A percentile compares a stretch with the other conserved stretches of the same genome.
Evolutionary conservation across 2,888 invertebrate species (phyloP).

Genomic region (Agrotis puta): DNA sequence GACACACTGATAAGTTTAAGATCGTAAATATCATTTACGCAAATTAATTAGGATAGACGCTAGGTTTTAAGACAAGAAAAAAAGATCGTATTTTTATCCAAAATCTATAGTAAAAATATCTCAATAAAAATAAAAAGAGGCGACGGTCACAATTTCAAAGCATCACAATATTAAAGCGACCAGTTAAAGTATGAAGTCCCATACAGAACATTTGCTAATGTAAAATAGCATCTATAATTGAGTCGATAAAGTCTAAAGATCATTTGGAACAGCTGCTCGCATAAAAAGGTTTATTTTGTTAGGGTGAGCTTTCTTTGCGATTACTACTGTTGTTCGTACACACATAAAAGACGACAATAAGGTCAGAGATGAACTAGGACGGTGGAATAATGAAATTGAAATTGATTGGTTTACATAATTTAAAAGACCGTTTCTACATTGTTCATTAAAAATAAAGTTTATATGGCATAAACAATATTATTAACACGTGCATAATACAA

Average conservation of each 20-base stretch:
- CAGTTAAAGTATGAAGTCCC: slow-evolving; percentile 67
- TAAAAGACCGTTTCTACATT: background rate
- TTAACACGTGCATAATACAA: no score
- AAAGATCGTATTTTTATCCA: background rate
- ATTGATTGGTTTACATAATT: background rate
- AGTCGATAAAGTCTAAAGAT: slow-evolving; percentile 67
- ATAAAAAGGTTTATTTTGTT: slow-evolving; percentile 80
- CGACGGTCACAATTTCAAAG: slow-evolving; percentile 72
- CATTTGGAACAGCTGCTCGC: slow-evolving; percentile 70
- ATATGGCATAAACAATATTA: no score
- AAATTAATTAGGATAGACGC: background rate
- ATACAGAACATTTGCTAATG: slow-evolving; percentile 62
- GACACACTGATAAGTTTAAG: background rate
- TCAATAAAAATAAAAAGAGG: slow-evolving; percentile 40
- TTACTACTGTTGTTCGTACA: slow-evolving; percentile 83
- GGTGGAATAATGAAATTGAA: background rate
- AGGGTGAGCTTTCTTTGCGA: slow-evolving; percentile 88
- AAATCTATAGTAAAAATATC: background rate
- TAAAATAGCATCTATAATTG: slow-evolving; percentile 74
- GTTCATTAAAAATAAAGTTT: no score
- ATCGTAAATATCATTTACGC: background rate
- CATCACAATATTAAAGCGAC: slow-evolving; percentile 68
- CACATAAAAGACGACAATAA: slow-evolving; percentile 82
- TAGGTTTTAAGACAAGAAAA: background rate
- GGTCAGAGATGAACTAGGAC: slow-evolving; percentile 76